Evolutionary conservation across 2,113 vertebrate genomes (phyloP), one percentile per base, ranked within the genome.

Genomic region (Diadophis punctatus): DNA sequence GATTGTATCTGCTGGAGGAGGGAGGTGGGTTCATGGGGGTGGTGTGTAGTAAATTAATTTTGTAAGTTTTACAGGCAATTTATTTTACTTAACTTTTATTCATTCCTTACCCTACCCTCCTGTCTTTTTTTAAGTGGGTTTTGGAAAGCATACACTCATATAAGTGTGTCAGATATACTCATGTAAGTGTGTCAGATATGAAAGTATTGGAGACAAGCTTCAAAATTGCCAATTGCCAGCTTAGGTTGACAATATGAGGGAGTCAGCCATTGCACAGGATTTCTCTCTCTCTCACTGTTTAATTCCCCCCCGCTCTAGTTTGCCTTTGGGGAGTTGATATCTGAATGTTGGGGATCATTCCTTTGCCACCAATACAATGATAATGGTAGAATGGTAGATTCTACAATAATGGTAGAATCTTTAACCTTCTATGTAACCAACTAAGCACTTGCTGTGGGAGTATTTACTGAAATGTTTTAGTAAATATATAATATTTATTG

Each of bases 381-480:
- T 9, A n/a, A n/a, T 68, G 30, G 63, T 6, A 68, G 12, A n/a
- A 6, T n/a, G 63, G 63, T n/a, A 68, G 30, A 68, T 68, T 68
- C 63, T 68, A n/a, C 63, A 68, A 68, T 56, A 12, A 86, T 58
- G 27, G 9, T 43, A 39, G 43, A 86, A 86, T 34, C 39, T 90
- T 87, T 93, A 60, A 18, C 88, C 56, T 20, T 9, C 0, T 0
- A 34, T 12, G 20, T 1, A n/a, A 92, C 46, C 53, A 0, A 0
- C 86, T 89, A 58, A 0, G 0, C 92, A 20, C 0, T 53, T 87
- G 51, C 56, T 1, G 92, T 91, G 88, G 48, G 93, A 49, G 58
- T 43, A n/a, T 11, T 0, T 0, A 0, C 0, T 7, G 9, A 27
- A 4, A 86, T 51, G 22, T n/a, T 11, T 0, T 0, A 0, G 0